Evolutionary conservation across 2,113 vertebrate genomes (phyloP).

Genomic region (Pelecanoides urinatrix): DNA sequence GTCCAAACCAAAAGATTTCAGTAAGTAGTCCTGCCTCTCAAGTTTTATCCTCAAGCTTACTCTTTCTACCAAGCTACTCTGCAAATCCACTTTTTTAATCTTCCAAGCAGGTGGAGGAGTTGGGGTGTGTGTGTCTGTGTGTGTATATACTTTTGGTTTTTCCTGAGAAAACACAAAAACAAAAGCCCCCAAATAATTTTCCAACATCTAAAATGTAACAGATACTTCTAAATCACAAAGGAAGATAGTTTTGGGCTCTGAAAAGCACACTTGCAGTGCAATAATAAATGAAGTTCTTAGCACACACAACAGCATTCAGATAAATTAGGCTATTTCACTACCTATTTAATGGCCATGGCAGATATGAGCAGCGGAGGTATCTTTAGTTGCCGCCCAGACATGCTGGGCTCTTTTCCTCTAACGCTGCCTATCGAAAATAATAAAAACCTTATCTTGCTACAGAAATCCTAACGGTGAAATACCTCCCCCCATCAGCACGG

Average conservation of each 20-base stretch:
- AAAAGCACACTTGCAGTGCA: background rate
- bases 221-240: background rate
- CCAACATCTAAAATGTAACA: background rate
- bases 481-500: background rate
- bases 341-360: background rate
- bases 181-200: background rate
- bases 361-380: background rate
- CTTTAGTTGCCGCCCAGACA: fast-evolving
- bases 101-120: background rate
- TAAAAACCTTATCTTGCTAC: background rate
- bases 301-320: background rate
- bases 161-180: background rate
- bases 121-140: too few species aligned
- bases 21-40: background rate
- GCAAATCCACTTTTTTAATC: background rate
- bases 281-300: background rate
- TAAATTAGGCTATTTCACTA: background rate
- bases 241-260: background rate
- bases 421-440: fast-evolving
- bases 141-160: background rate
- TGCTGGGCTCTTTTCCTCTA: background rate
- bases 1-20: background rate
- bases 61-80: background rate
- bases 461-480: background rate
- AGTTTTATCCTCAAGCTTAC: background rate